phyloP scores from a whole-genome alignment of 2,797 vertebrate species.

The Pagetopsis macropterus region DNA sequence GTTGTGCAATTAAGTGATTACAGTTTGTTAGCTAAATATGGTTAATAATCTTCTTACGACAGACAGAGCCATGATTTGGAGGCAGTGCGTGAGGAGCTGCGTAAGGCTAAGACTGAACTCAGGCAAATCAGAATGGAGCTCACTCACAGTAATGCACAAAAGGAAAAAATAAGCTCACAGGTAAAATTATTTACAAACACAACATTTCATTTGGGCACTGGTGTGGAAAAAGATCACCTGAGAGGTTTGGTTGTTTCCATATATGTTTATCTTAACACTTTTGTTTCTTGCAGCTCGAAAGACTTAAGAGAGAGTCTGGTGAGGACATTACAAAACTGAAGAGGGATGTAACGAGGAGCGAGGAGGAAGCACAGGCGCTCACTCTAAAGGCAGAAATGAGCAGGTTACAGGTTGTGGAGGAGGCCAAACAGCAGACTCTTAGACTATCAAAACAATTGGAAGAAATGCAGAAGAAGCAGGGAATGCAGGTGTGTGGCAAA shows the following conservation, averaged over 20 bases:
- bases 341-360: constrained; percentile 58
- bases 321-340: constrained; percentile 69
- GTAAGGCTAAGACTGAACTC: constrained; percentile 70
- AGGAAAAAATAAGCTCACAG: constrained; percentile 71
- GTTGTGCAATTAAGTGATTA: background rate
- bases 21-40: constrained; percentile 10
- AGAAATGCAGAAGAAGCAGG: constrained; percentile 63
- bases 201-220: constrained; percentile 60
- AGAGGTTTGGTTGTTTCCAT: constrained; percentile 20
- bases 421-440: constrained; percentile 57
- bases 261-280: constrained; percentile 21
- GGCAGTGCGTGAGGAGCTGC: constrained; percentile 64
- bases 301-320: constrained; percentile 64
- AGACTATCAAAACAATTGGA: constrained; percentile 65
- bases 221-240: constrained; percentile 28
- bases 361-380: constrained; percentile 64
- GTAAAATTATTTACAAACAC: constrained; percentile 68
- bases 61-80: constrained; percentile 79
- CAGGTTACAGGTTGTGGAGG: constrained; percentile 64
- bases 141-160: constrained; percentile 59
- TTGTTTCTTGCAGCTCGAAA: constrained; percentile 66
- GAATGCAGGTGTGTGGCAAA: constrained; percentile 64
- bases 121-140: constrained; percentile 64
- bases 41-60: constrained; percentile 22
- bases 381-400: constrained; percentile 61